phyloP scores from a whole-genome alignment of 2,113 vertebrate species.

The Gavia stellata region DNA sequence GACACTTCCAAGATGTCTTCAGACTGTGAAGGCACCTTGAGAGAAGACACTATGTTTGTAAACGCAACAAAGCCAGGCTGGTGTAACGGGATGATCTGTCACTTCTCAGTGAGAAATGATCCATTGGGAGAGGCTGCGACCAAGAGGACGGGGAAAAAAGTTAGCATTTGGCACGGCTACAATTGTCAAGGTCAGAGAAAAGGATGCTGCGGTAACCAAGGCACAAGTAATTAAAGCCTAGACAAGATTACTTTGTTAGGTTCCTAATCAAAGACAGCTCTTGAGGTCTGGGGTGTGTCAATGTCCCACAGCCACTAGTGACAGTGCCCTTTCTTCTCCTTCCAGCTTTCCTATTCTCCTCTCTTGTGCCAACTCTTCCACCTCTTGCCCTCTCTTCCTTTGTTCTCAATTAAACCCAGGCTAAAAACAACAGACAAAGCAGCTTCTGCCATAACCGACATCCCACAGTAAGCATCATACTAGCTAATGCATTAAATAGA shows the following conservation, averaged over 20 bases:
- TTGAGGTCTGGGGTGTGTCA: neutral
- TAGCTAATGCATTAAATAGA: conserved; percentile 49
- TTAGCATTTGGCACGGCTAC: neutral
- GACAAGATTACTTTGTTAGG: neutral
- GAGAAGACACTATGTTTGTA: neutral
- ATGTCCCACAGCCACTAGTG: neutral
- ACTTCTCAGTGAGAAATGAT: neutral
- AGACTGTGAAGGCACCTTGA: neutral
- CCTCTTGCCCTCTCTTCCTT: neutral
- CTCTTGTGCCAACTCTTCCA: neutral
- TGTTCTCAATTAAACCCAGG: neutral
- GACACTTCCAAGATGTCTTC: neutral
- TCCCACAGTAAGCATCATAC: neutral
- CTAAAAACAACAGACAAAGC: neutral
- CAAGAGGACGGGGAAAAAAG: neutral
- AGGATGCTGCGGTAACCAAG: neutral
- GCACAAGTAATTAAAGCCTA: neutral
- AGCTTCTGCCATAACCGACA: neutral
- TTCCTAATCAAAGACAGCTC: neutral
- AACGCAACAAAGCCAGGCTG: neutral
- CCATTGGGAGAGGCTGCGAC: neutral
- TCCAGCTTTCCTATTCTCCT: neutral
- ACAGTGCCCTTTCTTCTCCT: neutral
- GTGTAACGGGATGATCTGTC: neutral
- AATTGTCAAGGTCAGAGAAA: neutral